Percentiles rank a stretch among this genome's conserved stretches.
Evolutionary conservation across 2,113 vertebrate genomes (phyloP).

Genomic region (Gymnogyps californianus): DNA sequence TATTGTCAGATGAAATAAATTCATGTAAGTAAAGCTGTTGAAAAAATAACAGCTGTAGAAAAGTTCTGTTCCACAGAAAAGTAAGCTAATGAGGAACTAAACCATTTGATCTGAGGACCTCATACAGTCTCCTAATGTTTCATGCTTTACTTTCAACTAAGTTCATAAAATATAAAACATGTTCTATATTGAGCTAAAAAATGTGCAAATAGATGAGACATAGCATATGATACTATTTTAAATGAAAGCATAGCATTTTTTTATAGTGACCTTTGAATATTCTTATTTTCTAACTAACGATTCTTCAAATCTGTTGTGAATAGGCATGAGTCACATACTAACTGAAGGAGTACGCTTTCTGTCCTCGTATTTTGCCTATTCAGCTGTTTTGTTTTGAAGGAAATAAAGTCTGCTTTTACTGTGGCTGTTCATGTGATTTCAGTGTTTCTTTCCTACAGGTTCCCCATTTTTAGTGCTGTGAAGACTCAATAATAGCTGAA

Average conservation of each 20-base stretch:
- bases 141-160: not conserved
- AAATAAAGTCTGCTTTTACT: not conserved
- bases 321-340: not conserved
- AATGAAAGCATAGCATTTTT: not conserved
- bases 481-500: not conserved
- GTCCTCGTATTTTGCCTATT: not conserved
- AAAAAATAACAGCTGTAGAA: not conserved
- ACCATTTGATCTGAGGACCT: not conserved
- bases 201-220: not conserved
- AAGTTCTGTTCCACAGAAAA: not conserved
- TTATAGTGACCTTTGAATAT: not conserved
- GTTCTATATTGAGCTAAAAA: not conserved
- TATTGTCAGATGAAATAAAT: not conserved
- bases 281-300: not conserved
- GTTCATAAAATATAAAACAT: not conserved
- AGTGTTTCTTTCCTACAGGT: not conserved
- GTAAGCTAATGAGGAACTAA: not conserved
- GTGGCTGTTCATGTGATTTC: not conserved
- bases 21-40: not conserved
- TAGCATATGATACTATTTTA: not conserved
- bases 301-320: not conserved
- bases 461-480: not conserved
- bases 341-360: not conserved
- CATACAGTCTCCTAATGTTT: not conserved
- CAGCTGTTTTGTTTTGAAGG: not conserved